A percentile compares a stretch with the other conserved stretches of the same genome.
These are phyloP conservation scores for Argopecten irradians DNA, from an alignment of 1,140 invertebrate species.

Conservation along the genomic window DNA sequence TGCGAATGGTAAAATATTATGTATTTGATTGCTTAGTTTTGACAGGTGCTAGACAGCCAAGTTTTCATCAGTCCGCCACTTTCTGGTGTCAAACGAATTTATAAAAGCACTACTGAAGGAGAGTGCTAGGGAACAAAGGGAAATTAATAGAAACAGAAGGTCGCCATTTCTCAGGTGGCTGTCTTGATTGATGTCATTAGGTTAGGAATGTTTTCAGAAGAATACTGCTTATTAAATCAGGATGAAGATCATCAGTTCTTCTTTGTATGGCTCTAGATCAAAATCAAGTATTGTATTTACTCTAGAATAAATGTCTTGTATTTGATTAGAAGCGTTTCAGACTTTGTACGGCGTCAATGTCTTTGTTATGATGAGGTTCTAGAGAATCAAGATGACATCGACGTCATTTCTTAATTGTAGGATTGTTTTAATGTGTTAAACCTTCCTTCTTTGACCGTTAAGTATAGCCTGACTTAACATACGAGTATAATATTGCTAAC, in stretches of 20 bases:
- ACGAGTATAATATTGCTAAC: too few species aligned
- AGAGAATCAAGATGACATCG: too few species aligned
- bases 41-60: not conserved
- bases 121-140: not conserved
- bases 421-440: too few species aligned
- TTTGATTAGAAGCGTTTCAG: too few species aligned
- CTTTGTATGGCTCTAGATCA: too few species aligned
- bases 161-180: not conserved
- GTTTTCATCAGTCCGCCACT: not conserved
- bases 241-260: not conserved
- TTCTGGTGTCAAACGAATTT: not conserved
- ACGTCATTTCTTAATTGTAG: too few species aligned
- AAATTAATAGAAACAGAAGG: not conserved
- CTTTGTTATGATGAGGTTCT: too few species aligned
- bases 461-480: too few species aligned
- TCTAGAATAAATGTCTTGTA: too few species aligned
- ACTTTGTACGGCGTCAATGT: too few species aligned
- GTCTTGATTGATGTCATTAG: not conserved
- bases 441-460: too few species aligned
- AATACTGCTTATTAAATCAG: not conserved
- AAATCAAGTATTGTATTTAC: too few species aligned
- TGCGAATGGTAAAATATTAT: not conserved
- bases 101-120: not conserved
- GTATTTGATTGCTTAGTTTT: not conserved
- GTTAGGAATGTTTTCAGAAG: not conserved